Conservation (phyloP, 2,113 vertebrate species). For the Sturnus vulgaris region DNA sequence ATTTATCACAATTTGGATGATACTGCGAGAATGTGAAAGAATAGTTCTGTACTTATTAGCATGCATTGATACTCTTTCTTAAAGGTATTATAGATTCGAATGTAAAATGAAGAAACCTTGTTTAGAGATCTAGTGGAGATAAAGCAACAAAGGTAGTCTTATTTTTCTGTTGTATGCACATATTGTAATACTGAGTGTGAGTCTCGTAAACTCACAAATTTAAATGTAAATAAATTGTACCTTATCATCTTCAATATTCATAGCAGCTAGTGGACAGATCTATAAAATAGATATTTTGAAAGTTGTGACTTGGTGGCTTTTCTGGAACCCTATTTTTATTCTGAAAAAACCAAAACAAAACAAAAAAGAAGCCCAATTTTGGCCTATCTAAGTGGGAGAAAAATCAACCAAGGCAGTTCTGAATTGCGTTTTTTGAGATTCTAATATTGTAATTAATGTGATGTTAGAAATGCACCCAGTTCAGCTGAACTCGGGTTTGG, state of each 20-base stretch:
- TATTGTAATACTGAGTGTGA: not conserved
- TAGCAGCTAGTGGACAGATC: not conserved
- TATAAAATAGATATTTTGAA: not conserved
- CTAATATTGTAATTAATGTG: not conserved
- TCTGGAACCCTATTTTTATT: not conserved
- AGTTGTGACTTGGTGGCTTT: not conserved
- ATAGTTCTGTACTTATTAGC: not conserved
- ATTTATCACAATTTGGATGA: not conserved
- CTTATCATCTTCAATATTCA: not conserved
- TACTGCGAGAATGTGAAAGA: not conserved
- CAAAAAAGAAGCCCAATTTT: not conserved
- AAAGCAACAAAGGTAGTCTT: not conserved
- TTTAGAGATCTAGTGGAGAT: not conserved
- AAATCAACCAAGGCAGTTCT: not conserved
- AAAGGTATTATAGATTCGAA: not conserved
- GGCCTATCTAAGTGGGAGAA: not conserved
- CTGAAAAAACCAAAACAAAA: not conserved
- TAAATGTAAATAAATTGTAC: not conserved
- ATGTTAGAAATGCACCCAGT: not conserved
- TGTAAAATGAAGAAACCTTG: not conserved
- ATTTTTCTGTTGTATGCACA: not conserved
- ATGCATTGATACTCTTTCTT: not conserved
- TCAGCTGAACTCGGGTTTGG: not conserved
- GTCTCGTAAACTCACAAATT: not conserved
- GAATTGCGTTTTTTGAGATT: not conserved